These are phyloP conservation scores for Scelioninae gen. 1 DNA, from an alignment of 2,888 invertebrate genomes.

Conservation along the genomic window DNA sequence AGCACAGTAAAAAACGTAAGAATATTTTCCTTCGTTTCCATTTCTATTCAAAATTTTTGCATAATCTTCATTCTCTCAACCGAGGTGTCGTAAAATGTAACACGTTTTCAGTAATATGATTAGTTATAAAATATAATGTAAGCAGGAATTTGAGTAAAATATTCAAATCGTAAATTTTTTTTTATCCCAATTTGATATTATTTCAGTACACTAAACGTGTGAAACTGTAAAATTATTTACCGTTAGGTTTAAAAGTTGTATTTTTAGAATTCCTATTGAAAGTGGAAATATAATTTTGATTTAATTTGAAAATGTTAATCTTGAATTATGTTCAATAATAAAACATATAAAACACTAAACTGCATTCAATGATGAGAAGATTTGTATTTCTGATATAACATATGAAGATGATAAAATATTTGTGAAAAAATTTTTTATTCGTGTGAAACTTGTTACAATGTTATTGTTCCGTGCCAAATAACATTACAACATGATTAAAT, in stretches of 20 bases:
- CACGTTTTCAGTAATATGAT: constrained; percentile 41
- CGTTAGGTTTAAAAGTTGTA: background rate
- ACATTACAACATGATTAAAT: constrained; percentile 37
- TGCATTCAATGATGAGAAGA: background rate
- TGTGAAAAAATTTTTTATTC: background rate
- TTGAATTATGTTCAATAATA: too few species aligned
- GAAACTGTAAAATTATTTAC: background rate
- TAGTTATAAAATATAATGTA: constrained; percentile 34
- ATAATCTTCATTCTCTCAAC: constrained; percentile 29
- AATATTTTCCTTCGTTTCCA: constrained; percentile 3
- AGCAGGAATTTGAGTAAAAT: constrained; percentile 30
- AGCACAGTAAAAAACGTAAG: background rate
- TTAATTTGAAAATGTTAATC: background rate
- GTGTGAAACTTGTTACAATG: background rate
- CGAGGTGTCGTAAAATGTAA: constrained; percentile 22
- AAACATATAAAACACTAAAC: too few species aligned
- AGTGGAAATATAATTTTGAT: background rate
- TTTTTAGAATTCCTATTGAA: background rate
- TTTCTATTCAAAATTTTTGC: constrained; percentile 24
- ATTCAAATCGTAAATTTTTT: constrained; percentile 35
- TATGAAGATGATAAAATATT: constrained; percentile 2
- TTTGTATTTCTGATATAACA: background rate
- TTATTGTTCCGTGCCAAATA: constrained; percentile 7
- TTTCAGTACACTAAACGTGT: constrained; percentile 11
- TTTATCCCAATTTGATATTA: background rate